Base-by-base conservation (phyloP, 2,888 invertebrate genomes). In the Hypercompe scribonia region DNA sequence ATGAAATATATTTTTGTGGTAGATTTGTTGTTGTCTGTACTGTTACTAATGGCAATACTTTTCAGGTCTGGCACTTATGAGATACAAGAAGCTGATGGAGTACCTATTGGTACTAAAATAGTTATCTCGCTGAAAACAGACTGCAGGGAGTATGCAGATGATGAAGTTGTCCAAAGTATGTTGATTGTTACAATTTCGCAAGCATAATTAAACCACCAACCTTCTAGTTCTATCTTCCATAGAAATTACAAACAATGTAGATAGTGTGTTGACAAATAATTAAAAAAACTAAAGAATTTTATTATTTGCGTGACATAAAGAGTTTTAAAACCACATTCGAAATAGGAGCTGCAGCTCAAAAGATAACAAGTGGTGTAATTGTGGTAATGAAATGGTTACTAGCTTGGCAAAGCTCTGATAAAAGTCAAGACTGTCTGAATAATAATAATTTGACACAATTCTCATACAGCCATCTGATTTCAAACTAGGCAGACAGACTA, bases 61-160 rank as follows among this genome's bases (percentile, higher is more conserved):
- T 93, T 68, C 85, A 98, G 98, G 18, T 97, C 98, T 72, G 99
- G 99, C 1, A 96, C 97, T 0, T 99, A 99, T 93, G 98, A 99
- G 93, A 97, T 99, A 76, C 97, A 98, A 87, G 97, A 98, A 88
- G 98, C 98, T 3, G 98, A 98, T 68, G 97, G 97, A 69, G 98
- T 99, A 1, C 97, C 97, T 75, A 96, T 97, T 84, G 99, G 99
- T 70, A 99, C 99, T 0, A 99, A 99, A 96, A 99, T 99, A 84
- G 97, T 99, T 64, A 96, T 99, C 24, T 97, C 99, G 90, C 95
- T 99, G 70, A 99, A 99, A 93, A 96, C 97, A 0, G 99, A 99
- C 71, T 97, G 97, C 88, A 96, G 98, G 71, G 98, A 99, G 90
- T 99, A 97, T 94, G 96, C 99, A 66, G 98, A 99, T 91, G 99